Conservation (phyloP, 2,888 invertebrate species). For the Parnassius mnemosyne region DNA sequence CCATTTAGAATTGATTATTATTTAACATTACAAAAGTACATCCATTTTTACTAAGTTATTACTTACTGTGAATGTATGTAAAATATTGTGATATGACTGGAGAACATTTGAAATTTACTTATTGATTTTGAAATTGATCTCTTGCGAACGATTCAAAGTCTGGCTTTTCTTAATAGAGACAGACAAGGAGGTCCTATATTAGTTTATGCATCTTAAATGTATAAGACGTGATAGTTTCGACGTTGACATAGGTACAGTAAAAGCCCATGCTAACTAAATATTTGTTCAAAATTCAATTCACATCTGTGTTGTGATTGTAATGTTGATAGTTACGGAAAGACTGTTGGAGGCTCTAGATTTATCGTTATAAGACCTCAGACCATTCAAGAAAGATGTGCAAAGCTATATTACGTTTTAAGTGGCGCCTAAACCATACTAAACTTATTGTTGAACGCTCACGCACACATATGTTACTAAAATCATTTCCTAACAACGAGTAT, state of each 20-base stretch:
- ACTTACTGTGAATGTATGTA: conserved; percentile 9
- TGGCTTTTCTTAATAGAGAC: conserved; percentile 5
- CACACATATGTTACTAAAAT: too few species aligned
- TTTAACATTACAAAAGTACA: conserved; percentile 11
- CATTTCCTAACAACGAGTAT: too few species aligned
- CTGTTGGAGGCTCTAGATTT: conserved; percentile 45
- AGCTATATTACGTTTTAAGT: too few species aligned
- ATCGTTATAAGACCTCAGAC: background rate
- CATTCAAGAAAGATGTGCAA: too few species aligned
- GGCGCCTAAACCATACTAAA: too few species aligned
- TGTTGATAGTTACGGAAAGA: conserved; percentile 66
- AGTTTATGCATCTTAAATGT: background rate
- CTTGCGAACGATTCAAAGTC: conserved; percentile 8
- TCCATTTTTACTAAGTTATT: conserved; percentile 7
- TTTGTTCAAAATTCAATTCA: background rate
- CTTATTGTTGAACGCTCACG: too few species aligned
- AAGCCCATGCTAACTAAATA: too few species aligned
- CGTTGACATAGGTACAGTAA: too few species aligned
- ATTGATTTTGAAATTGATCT: conserved; percentile 20
- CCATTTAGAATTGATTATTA: conserved; percentile 1
- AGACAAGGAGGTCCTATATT: conserved; percentile 3
- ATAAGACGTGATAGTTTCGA: too few species aligned
- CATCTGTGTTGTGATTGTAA: conserved; percentile 28
- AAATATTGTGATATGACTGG: conserved; percentile 18
- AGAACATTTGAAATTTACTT: background rate